Conservation (phyloP, 2,888 invertebrate species). For the Synanthedon andrenaeformis region DNA sequence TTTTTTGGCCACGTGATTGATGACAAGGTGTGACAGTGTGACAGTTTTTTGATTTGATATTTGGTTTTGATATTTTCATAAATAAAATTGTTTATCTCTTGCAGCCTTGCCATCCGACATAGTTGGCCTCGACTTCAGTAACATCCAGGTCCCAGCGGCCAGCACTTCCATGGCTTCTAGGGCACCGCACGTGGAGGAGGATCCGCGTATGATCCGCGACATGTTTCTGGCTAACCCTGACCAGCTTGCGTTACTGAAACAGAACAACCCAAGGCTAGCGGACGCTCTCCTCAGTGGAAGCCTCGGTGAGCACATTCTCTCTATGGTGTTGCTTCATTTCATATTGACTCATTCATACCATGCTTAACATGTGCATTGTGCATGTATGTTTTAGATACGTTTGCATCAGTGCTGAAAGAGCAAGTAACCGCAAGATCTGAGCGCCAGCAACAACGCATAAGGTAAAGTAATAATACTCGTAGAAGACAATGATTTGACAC, state of each 20-base stretch:
- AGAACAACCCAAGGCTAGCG: slow-evolving; percentile 92
- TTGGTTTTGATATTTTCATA: background rate
- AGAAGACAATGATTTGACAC: background rate
- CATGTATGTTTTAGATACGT: slow-evolving; percentile 74
- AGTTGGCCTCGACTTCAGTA: slow-evolving; percentile 84
- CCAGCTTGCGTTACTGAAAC: slow-evolving; percentile 88
- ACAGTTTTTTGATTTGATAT: slow-evolving; percentile 5
- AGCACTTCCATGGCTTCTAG: slow-evolving; percentile 44
- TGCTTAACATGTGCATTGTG: background rate
- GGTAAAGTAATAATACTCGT: slow-evolving; percentile 32
- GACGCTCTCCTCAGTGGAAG: slow-evolving; percentile 90
- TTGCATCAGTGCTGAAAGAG: slow-evolving; percentile 82
- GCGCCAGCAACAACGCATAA: slow-evolving; percentile 82
- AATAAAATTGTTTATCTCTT: slow-evolving; percentile 15
- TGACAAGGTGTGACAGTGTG: background rate
- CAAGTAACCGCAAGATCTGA: slow-evolving; percentile 86
- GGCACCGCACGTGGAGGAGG: slow-evolving; percentile 74
- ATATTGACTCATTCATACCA: background rate
- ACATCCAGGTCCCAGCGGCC: slow-evolving; percentile 79
- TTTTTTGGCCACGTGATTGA: too few relatives aligned
- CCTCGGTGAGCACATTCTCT: slow-evolving; percentile 68
- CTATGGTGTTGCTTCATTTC: background rate
- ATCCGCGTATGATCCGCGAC: slow-evolving; percentile 86
- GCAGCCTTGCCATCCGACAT: slow-evolving; percentile 60
- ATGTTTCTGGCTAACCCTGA: slow-evolving; percentile 92